Evolutionary conservation across 2,113 vertebrate species (phyloP).

Genomic region (Hoplias malabaricus): DNA sequence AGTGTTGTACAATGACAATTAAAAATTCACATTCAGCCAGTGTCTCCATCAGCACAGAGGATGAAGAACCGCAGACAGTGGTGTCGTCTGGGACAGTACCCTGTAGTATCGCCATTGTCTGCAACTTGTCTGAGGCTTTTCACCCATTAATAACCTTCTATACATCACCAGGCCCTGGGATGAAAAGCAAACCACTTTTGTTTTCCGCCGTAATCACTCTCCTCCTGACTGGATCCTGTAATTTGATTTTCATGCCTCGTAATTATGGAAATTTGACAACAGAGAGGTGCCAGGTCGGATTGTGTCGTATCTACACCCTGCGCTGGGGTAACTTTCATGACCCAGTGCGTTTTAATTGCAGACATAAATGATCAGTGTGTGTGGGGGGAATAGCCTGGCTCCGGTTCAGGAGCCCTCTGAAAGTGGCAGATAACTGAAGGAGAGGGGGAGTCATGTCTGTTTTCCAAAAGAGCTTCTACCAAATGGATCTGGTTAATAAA

Average conservation of each 20-base stretch:
- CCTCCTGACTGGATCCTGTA: constrained; percentile 14
- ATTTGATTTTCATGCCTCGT: constrained; percentile 39
- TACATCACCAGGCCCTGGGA: constrained; percentile 9
- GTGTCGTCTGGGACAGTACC: neutral
- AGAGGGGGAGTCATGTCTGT: neutral
- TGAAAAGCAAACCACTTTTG: constrained; percentile 16
- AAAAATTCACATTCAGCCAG: too few species aligned
- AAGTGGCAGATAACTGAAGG: constrained; percentile 47
- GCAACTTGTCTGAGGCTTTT: neutral
- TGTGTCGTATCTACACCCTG: constrained; percentile 15
- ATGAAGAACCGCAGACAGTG: neutral
- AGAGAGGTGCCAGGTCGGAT: constrained; percentile 29
- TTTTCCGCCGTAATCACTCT: constrained; percentile 25
- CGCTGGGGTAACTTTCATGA: constrained; percentile 43
- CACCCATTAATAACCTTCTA: constrained; percentile 38
- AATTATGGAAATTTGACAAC: constrained; percentile 37
- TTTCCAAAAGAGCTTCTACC: neutral
- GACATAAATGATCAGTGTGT: constrained; percentile 35
- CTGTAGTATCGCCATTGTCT: neutral
- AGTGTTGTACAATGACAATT: too few species aligned
- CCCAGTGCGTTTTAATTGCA: constrained; percentile 60
- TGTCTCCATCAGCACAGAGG: constrained; percentile 3
- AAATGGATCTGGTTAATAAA: neutral
- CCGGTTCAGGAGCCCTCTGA: constrained; percentile 37
- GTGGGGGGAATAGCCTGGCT: constrained; percentile 20